A percentile compares a stretch with the other conserved stretches of the same genome.
Evolutionary conservation across 1,140 invertebrate genomes (phyloP).

Genomic region (Monomorium pharaonis): DNA sequence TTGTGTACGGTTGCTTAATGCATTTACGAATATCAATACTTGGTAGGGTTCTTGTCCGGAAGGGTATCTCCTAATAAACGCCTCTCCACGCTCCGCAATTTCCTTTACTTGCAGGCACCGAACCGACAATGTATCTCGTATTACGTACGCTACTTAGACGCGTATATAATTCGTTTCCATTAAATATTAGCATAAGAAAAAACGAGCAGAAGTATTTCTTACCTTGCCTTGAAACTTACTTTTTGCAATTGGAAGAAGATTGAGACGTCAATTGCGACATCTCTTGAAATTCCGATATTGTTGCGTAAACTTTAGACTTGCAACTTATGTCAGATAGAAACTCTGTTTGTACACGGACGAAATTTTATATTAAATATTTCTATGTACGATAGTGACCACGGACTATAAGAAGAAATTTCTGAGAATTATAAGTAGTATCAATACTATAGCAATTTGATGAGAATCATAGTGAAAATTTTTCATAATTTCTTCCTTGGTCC

Average conservation of each 20-base stretch:
- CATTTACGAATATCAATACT: slow-evolving; percentile 64
- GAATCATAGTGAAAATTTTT: no score
- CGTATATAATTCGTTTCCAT: neutral
- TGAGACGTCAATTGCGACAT: neutral
- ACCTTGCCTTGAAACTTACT: neutral
- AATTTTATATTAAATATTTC: neutral
- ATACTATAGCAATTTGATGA: no score
- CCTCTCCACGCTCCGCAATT: neutral
- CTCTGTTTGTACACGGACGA: neutral
- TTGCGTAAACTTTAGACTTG: neutral
- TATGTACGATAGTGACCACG: no score
- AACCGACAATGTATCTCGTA: neutral
- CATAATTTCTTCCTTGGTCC: no score
- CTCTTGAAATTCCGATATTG: neutral
- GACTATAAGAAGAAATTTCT: no score
- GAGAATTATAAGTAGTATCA: no score
- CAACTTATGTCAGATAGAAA: neutral
- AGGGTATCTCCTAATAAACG: neutral
- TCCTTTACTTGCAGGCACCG: slow-evolving; percentile 1
- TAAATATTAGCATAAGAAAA: neutral
- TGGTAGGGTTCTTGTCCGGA: neutral
- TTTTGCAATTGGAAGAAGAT: no score
- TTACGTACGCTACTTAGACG: neutral
- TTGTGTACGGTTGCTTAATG: slow-evolving; percentile 78
- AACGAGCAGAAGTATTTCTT: neutral